Conservation (phyloP, 2,797 vertebrate genomes). For the Artibeus lituratus region DNA sequence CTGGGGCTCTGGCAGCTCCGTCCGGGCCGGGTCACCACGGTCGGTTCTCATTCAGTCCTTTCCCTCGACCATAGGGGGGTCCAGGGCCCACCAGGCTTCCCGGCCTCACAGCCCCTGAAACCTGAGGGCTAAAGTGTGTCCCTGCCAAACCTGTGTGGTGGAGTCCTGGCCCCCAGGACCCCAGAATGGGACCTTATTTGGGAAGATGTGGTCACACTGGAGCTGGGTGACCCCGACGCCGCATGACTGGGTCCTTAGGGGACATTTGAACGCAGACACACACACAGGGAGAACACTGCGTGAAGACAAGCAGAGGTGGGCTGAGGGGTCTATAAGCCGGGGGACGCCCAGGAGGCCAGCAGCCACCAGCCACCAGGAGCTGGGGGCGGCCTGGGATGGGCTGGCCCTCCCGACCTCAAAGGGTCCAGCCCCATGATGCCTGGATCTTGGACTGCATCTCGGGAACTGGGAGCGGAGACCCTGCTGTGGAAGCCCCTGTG, state of each 20-base stretch:
- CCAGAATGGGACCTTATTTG: neutral
- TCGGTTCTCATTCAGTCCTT: neutral
- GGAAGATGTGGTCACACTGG: neutral
- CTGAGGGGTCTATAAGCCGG: rapidly evolving
- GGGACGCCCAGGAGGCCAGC: rapidly evolving
- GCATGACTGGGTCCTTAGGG: neutral
- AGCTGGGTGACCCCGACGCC: rapidly evolving
- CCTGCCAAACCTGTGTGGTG: neutral
- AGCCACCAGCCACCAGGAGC: rapidly evolving
- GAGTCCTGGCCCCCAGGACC: neutral
- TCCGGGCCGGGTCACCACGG: rapidly evolving
- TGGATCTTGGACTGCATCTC: no score
- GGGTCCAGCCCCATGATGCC: neutral
- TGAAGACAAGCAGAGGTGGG: rapidly evolving
- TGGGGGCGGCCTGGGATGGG: neutral
- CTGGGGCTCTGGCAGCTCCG: rapidly evolving
- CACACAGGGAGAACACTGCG: rapidly evolving
- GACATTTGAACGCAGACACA: rapidly evolving
- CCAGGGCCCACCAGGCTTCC: neutral
- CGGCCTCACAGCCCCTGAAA: neutral
- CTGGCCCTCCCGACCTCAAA: rapidly evolving
- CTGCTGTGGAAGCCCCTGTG: neutral
- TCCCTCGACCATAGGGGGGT: rapidly evolving
- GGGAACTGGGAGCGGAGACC: rapidly evolving
- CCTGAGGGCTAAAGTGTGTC: rapidly evolving